phyloP scores from a whole-genome alignment of 2,113 vertebrate species.

The Pygoscelis adeliae region DNA sequence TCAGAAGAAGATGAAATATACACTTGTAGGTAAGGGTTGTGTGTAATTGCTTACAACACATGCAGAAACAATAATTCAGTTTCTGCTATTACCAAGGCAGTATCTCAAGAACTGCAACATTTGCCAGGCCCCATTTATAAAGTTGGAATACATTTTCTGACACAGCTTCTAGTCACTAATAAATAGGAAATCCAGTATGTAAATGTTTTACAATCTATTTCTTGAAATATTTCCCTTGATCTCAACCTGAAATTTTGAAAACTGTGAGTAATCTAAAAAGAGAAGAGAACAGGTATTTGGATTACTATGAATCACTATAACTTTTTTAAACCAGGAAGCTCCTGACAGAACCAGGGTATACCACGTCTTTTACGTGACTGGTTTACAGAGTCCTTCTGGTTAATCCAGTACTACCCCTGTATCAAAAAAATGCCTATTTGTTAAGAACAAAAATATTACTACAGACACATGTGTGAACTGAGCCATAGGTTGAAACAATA shows the following conservation, averaged over 20 bases:
- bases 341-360: background rate
- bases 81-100: background rate
- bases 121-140: background rate
- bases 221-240: background rate
- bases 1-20: background rate
- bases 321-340: background rate
- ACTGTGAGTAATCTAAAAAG: background rate
- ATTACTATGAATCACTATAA: background rate
- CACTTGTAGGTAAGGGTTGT: background rate
- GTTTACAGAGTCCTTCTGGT: background rate
- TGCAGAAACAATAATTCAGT: background rate
- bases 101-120: background rate
- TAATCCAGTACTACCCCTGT: background rate
- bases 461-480: background rate
- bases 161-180: background rate
- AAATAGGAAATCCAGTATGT: background rate
- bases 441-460: background rate
- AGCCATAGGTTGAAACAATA: background rate
- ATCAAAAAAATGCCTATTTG: background rate
- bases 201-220: background rate
- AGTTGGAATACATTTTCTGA: background rate
- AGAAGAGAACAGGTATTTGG: background rate
- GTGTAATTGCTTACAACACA: background rate
- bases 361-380: accelerated
- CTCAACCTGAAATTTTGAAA: background rate